These are phyloP conservation scores for Rhizomys pruinosus DNA, from an alignment of 2,113 vertebrate genomes.

Conservation along the genomic window DNA sequence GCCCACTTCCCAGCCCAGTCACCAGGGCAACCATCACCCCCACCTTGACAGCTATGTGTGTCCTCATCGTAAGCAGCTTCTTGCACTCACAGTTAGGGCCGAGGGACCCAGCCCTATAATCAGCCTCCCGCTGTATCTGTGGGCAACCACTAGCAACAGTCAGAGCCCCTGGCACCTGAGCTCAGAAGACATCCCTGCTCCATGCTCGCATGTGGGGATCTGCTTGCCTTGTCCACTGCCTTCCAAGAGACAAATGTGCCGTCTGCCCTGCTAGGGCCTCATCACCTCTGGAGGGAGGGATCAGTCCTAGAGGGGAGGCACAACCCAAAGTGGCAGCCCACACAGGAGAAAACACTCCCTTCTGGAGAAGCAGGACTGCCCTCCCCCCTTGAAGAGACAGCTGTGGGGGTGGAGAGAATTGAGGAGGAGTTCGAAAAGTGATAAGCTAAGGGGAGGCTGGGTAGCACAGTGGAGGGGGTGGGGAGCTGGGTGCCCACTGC, in stretches of 20 bases:
- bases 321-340: neutral
- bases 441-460: neutral
- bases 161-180: neutral
- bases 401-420: slow-evolving; percentile 17
- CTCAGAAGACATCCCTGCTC: slow-evolving; percentile 44
- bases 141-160: slow-evolving; percentile 10
- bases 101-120: slow-evolving; percentile 67
- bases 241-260: slow-evolving; percentile 60
- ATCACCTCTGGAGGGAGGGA: slow-evolving; percentile 59
- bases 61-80: slow-evolving; percentile 34
- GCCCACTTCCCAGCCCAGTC: slow-evolving; percentile 75
- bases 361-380: neutral
- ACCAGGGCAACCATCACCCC: slow-evolving; percentile 80
- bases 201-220: neutral
- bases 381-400: slow-evolving; percentile 6
- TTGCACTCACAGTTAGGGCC: slow-evolving; percentile 73
- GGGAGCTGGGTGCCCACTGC: neutral
- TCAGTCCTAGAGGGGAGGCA: neutral
- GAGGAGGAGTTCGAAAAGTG: slow-evolving; percentile 20
- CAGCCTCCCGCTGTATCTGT: slow-evolving; percentile 68
- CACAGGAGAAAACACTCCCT: neutral
- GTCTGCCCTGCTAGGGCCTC: neutral
- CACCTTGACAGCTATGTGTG: slow-evolving; percentile 77
- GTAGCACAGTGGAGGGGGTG: accelerated
- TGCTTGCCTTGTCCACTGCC: slow-evolving; percentile 52